These are phyloP conservation scores for Catotricha subobsoleta DNA, from an alignment of 2,888 invertebrate species.

Conservation along the genomic window DNA sequence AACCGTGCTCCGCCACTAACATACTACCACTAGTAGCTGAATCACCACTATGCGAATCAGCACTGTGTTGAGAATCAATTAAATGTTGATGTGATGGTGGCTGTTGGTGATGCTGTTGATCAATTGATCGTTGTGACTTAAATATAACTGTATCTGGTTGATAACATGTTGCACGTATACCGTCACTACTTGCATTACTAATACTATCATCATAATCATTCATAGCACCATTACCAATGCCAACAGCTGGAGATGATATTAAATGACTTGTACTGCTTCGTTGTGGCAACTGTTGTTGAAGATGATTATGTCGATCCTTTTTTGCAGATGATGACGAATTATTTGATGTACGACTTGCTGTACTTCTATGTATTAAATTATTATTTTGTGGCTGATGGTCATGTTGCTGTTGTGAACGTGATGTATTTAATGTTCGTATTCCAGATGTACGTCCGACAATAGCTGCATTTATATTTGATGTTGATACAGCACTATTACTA, in stretches of 20 bases:
- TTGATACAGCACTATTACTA: constrained; percentile 13
- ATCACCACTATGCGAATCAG: constrained; percentile 34
- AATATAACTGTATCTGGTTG: constrained; percentile 3
- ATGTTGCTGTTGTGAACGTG: constrained; percentile 6
- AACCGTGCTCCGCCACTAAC: constrained; percentile 81
- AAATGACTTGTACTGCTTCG: constrained; percentile 13
- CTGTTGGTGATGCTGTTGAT: constrained; percentile 31
- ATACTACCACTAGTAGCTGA: constrained; percentile 45
- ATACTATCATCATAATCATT: constrained; percentile 6
- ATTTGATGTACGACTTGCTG: constrained; percentile 8
- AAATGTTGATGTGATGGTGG: constrained; percentile 19
- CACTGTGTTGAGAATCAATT: constrained; percentile 28
- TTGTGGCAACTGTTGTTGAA: constrained; percentile 10
- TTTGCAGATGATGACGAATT: constrained; percentile 6
- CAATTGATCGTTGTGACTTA: constrained; percentile 2
- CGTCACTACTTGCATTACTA: constrained; percentile 8
- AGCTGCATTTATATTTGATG: constrained; percentile 10
- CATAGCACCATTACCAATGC: background rate
- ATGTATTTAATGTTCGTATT: constrained; percentile 6
- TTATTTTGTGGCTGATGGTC: constrained; percentile 5
- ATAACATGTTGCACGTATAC: constrained; percentile 3
- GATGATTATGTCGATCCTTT: background rate
- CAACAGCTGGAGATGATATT: background rate
- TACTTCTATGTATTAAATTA: constrained; percentile 7
- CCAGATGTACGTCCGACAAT: constrained; percentile 11